Base-by-base conservation (phyloP, 1,140 invertebrate species). In the Stegodyphus dumicola region DNA sequence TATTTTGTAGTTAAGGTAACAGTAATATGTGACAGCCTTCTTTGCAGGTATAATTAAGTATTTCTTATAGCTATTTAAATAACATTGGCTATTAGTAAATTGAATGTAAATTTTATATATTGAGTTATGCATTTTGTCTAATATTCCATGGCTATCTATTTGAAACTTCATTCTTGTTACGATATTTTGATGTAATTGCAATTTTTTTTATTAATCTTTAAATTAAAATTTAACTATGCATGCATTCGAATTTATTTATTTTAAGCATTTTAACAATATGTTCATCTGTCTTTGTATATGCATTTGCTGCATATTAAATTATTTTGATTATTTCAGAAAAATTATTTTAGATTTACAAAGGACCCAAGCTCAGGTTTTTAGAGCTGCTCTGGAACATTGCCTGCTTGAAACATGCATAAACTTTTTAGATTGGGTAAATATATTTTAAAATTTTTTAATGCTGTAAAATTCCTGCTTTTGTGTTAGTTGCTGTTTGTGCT, bases 371-470 rank as follows among this genome's bases (percentile, higher is more conserved):
- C 71, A 60, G 18, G 13, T 51, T 53, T 75, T 83, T 66, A 60
- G 71, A 66, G 9, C 48, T 66, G 53, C 49, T 67, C 52, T 83
- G 18, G 70, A 75, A 15, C 56, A 75, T 7, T 75, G 18, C 15
- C 17, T 83, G 15, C 10, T 83, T 13, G 54, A 83, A 53, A 75
- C 70, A 66, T 75, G 80, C 10, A 51, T 11, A 17, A n/a, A 52
- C 17, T 75, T 83, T 67, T 33, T 83, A 17, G 18, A 83, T 53
- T 83, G 80, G 80, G 80, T 83, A 75, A 48, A 70, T 49, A 33
- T 18, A 60, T 66, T 77, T 18, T 65, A 15, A 11, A 6, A 49
- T 64, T 65, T 15, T 5, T 54, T 18, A 60, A 17, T 75, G 18
- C 9, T 13, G 54, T 56, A 48, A 13, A 49, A 17, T n/a, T 73